Evolutionary conservation across 2,113 vertebrate genomes (phyloP), one percentile per base, ranked within the genome.

Genomic region (Polypterus bichir): DNA sequence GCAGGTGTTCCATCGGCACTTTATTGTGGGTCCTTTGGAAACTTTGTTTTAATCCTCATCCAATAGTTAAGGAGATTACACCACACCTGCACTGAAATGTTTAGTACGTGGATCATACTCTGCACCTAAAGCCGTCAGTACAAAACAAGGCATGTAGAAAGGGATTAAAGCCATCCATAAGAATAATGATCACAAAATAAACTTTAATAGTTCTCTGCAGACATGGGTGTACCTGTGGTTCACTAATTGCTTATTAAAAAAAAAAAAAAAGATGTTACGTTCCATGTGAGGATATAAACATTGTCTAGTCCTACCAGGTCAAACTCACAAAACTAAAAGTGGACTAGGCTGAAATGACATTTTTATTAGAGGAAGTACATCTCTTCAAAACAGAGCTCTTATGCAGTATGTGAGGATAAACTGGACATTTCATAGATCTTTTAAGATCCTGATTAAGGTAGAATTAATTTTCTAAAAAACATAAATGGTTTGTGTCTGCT

Each of bases 1-100:
- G 79, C 82, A 86, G 86, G 81, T 86, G 84, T 81, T 73, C 67
- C 64, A 44, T 67, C 67, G 53, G 66, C 62, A 62, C 70, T 71
- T 73, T 74, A 48, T 79, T 83, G 58, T 70, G 59, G 66, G 71
- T 71, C 74, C 74, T 78, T 74, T 61, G 69, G 73, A 57, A 64
- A 74, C 70, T 66, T 62, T 65, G 63, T 60, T 73, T 74, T 63
- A 76, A 70, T 72, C 72, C 66, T 75, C 73, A 76, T 76, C 80
- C 73, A 67, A 68, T 66, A 73, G 74, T 74, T 79, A 76, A 75
- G 76, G 73, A 83, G 75, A 81, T 78, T 59, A 66, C 77, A 75
- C 79, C 77, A 79, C 81, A 77, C 82, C 79, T 80, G 79, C 66
- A 65, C 69, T 69, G 64, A 69, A 71, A 76, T 61, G 70, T 81